Conservation (phyloP, 2,113 vertebrate species). For the Gopherus flavomarginatus region DNA sequence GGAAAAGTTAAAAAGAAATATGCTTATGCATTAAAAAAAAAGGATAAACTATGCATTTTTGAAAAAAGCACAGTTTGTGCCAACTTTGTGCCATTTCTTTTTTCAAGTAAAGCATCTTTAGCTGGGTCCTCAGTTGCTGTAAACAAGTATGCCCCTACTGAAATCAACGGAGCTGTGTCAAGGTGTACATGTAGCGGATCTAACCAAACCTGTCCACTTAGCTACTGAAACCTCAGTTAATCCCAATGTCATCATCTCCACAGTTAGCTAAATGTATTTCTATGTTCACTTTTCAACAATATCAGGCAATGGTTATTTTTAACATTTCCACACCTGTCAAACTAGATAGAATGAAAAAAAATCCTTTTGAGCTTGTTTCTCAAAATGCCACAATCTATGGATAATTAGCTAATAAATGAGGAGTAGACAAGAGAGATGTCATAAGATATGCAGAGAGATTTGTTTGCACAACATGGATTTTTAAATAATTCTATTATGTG, state of each 20-base stretch:
- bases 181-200: neutral
- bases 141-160: neutral
- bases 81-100: neutral
- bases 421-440: conserved; percentile 12
- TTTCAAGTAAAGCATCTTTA: neutral
- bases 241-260: neutral
- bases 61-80: neutral
- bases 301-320: neutral
- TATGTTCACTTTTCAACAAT: neutral
- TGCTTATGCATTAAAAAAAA: neutral
- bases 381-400: conserved; percentile 34
- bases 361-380: conserved; percentile 21
- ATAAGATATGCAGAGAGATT: neutral
- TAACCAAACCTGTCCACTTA: neutral
- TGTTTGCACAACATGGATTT: conserved; percentile 1
- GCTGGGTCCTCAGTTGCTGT: neutral
- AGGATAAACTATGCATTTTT: neutral
- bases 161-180: accelerated
- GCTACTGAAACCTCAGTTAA: neutral
- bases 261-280: neutral
- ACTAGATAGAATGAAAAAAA: conserved; percentile 7
- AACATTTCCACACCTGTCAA: neutral
- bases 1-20: neutral
- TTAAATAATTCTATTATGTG: conserved; percentile 17
- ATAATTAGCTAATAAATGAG: conserved; percentile 35